Conservation (phyloP, 2,888 invertebrate species). For the Caenorhabditis sp. region DNA sequence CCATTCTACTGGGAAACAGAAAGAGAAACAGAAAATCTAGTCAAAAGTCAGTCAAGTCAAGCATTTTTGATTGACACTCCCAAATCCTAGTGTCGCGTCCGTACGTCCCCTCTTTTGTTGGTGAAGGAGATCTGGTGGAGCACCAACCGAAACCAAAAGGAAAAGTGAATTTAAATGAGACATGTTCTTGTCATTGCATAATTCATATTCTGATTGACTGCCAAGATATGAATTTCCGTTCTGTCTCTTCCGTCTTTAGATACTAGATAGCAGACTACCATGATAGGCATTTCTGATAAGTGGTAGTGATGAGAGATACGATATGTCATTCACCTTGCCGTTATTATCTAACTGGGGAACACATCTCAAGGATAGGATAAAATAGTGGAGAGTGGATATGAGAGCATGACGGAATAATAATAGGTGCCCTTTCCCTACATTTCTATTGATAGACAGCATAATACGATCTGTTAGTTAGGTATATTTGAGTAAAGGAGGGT, state of each 20-base stretch:
- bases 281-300: slow-evolving; percentile 60
- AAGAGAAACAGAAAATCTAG: slow-evolving; percentile 19
- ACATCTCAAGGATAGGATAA: slow-evolving; percentile 43
- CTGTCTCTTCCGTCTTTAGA: slow-evolving; percentile 12
- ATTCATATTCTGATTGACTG: slow-evolving; percentile 61
- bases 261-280: slow-evolving; percentile 36
- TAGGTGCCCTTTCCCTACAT: neutral
- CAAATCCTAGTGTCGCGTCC: slow-evolving; percentile 43
- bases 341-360: slow-evolving; percentile 56
- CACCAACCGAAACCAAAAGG: neutral
- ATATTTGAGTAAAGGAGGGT: slow-evolving; percentile 39
- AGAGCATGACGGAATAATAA: slow-evolving; percentile 43
- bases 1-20: slow-evolving; percentile 4
- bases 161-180: slow-evolving; percentile 59
- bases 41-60: slow-evolving; percentile 55
- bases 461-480: slow-evolving; percentile 49
- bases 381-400: neutral
- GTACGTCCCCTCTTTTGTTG: slow-evolving; percentile 26
- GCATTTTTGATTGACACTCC: slow-evolving; percentile 66
- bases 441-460: slow-evolving; percentile 14
- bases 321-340: slow-evolving; percentile 64
- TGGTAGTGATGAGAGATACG: slow-evolving; percentile 34
- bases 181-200: slow-evolving; percentile 63
- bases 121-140: neutral
- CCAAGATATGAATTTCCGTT: slow-evolving; percentile 61